phyloP scores from a whole-genome alignment of 2,888 invertebrate genomes.

The Thymelicus lineola region DNA sequence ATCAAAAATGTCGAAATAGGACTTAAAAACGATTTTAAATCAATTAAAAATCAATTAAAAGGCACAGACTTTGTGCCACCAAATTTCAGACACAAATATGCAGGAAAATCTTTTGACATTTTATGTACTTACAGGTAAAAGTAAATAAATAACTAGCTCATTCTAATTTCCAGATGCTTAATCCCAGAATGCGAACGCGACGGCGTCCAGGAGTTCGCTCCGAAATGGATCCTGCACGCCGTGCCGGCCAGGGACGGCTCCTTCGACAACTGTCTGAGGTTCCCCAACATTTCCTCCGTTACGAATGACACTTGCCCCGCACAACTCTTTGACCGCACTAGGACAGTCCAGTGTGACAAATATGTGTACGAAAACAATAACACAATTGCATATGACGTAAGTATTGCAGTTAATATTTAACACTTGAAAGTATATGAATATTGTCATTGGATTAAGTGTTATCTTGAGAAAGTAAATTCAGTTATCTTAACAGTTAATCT shows the following conservation, averaged over 20 bases:
- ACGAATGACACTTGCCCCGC: slow-evolving; percentile 46
- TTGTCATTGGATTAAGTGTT: background rate
- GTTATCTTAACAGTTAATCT: slow-evolving; percentile 4
- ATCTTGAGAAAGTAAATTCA: background rate
- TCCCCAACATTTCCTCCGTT: slow-evolving; percentile 40
- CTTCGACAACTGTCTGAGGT: slow-evolving; percentile 68
- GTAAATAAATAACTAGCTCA: background rate
- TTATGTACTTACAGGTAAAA: too few species aligned
- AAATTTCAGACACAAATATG: too few species aligned
- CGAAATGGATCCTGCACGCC: slow-evolving; percentile 67
- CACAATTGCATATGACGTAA: slow-evolving; percentile 55
- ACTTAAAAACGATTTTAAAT: too few species aligned
- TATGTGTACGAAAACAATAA: slow-evolving; percentile 53
- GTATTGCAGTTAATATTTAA: slow-evolving; percentile 22
- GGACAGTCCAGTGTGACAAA: slow-evolving; percentile 45
- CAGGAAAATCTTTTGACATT: background rate
- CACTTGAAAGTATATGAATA: background rate
- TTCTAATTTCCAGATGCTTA: slow-evolving; percentile 45
- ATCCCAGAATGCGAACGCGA: slow-evolving; percentile 52
- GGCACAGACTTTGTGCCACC: too few species aligned
- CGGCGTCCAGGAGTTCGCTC: slow-evolving; percentile 52
- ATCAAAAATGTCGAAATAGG: too few species aligned
- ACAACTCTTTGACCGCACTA: slow-evolving; percentile 46
- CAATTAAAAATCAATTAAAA: too few species aligned
- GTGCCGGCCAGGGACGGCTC: slow-evolving; percentile 55